phyloP scores from a whole-genome alignment of 1,140 invertebrate genomes.

The Hyphantria cunea region DNA sequence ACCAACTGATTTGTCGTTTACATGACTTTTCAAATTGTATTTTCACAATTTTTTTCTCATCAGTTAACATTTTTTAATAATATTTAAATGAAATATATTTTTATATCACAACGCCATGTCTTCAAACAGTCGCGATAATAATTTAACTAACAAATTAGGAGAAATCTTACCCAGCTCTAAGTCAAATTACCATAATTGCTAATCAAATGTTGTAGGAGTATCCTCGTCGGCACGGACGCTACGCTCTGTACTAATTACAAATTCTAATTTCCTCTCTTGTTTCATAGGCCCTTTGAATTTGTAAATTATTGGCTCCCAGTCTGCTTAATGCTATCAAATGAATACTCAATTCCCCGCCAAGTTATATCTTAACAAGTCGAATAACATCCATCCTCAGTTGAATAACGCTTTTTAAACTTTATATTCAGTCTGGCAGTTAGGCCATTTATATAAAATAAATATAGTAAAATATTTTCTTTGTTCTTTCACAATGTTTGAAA shows the following conservation, averaged over 20 bases:
- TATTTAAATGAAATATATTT: conserved; percentile 49
- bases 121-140: conserved; percentile 58
- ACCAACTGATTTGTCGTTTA: too few relatives aligned
- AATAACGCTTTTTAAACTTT: conserved; percentile 7
- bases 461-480: not conserved
- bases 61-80: too few relatives aligned
- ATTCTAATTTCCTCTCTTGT: conserved; percentile 80
- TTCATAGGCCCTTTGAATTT: conserved; percentile 78
- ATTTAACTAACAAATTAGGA: conserved; percentile 80
- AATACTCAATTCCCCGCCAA: conserved; percentile 42
- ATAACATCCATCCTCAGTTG: not conserved
- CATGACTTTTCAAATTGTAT: too few relatives aligned
- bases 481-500: conserved; percentile 11
- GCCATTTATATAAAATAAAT: conserved; percentile 14
- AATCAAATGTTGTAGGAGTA: conserved; percentile 78
- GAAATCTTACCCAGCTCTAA: conserved; percentile 79
- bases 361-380: conserved; percentile 10
- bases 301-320: conserved; percentile 75
- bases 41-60: too few relatives aligned
- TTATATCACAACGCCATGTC: conserved; percentile 39
- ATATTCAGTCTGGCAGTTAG: conserved; percentile 1
- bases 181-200: conserved; percentile 81
- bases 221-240: conserved; percentile 46
- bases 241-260: conserved; percentile 75
- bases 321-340: conserved; percentile 65